phyloP scores from a whole-genome alignment of 2,888 invertebrate species.

The Ypsolopha sequella region DNA sequence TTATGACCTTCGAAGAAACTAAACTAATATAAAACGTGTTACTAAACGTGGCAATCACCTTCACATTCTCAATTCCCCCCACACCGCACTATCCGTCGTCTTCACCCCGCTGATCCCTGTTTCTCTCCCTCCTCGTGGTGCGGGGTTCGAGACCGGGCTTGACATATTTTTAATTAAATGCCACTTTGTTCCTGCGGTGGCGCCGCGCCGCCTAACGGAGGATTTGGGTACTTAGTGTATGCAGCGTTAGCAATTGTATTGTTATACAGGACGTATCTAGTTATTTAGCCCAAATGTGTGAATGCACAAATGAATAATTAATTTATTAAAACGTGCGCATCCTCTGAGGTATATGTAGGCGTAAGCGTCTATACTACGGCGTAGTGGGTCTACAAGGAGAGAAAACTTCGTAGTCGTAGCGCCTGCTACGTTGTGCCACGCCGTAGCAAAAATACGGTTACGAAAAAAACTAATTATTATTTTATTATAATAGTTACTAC shows the following conservation, averaged over 20 bases:
- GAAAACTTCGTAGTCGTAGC: no score
- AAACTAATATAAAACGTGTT: background rate
- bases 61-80: background rate
- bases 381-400: no score
- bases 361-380: no score
- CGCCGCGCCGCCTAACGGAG: background rate
- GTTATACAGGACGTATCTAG: background rate
- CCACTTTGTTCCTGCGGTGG: constrained; percentile 8
- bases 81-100: background rate
- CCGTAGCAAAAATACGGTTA: no score
- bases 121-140: background rate
- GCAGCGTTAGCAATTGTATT: background rate
- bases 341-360: no score
- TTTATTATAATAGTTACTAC: no score
- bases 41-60: background rate
- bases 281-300: no score
- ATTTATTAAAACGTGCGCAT: no score
- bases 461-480: no score
- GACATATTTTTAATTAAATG: constrained; percentile 63
- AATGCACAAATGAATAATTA: no score
- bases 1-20: background rate
- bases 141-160: constrained; percentile 9
- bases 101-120: background rate
- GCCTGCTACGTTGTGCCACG: no score
- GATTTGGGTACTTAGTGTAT: background rate